Evolutionary conservation across 1,140 invertebrate species (phyloP), one percentile per base, ranked within the genome.

Genomic region (Atta cephalotes): DNA sequence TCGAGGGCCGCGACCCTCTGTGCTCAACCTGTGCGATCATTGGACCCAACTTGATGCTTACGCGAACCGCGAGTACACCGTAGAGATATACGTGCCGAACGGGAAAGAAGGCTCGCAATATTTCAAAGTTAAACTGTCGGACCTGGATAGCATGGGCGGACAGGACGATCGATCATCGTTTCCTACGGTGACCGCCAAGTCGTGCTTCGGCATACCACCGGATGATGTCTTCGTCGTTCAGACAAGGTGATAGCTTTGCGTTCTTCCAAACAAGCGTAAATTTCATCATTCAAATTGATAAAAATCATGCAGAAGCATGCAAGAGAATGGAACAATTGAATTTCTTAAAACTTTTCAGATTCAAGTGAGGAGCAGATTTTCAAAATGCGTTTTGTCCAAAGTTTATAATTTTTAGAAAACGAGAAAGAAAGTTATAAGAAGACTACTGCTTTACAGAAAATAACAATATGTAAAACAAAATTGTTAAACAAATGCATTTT

Each of bases 81-180:
- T 85, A 80, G 71, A 85, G 71, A 86, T 74, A 65, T 68, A 85
- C 49, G 80, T 58, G 85, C 85, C 85, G 18, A 58, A 77, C 49
- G 21, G 49, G 77, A 62, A 87, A 72, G 72, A 87, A 79, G 60
- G 45, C 56, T 74, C 56, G 86, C 80, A 77, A 91, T 91, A 91
- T 91, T 90, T 91, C 90, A 90, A 90, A 90, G 70, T 88, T 91
- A 88, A 91, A 91, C 79, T 85, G 89, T 88, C 86, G 86, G 70
- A 72, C 25, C 58, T 56, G 85, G 87, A 90, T 90, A 78, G 87
- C 31, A 35, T 71, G 86, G 89, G 88, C 89, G 86, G 88, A 80
- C 71, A 77, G 78, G 45, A 25, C 85, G 74, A 90, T 90, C 87
- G 88, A 88, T 91, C 90, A 90, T 91, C 82, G 87, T 90, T 91